These are phyloP conservation scores for Lontra canadensis DNA, from an alignment of 2,113 vertebrate species.

Conservation along the genomic window DNA sequence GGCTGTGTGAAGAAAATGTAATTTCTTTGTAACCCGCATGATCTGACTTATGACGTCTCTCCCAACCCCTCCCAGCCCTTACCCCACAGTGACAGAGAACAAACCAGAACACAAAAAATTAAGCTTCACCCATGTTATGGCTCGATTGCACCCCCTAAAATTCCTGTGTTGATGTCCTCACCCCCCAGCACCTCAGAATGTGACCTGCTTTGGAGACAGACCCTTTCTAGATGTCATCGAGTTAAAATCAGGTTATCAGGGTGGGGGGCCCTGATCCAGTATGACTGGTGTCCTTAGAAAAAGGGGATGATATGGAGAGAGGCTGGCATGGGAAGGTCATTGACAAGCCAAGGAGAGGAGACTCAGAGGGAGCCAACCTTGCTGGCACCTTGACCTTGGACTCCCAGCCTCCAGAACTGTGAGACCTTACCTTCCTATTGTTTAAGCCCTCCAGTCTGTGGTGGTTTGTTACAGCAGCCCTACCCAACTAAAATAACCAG, in stretches of 20 bases:
- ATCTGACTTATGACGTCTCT: not conserved
- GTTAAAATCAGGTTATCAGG: not conserved
- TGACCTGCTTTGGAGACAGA: not conserved
- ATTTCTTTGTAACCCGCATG: not conserved
- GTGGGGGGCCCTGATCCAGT: not conserved
- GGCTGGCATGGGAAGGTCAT: not conserved
- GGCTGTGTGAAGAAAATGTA: not conserved
- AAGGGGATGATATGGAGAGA: rapidly evolving
- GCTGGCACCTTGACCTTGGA: not conserved
- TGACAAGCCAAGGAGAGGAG: not conserved
- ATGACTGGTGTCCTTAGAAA: not conserved
- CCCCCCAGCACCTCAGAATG: not conserved
- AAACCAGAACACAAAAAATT: not conserved
- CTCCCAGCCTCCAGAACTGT: not conserved
- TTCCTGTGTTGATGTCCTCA: not conserved
- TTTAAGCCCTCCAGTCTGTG: not conserved
- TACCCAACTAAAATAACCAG: not conserved
- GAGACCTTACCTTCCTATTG: not conserved
- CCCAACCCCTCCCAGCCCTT: not conserved
- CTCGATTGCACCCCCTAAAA: not conserved
- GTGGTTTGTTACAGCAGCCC: not conserved
- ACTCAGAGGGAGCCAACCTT: rapidly evolving
- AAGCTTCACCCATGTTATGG: not conserved
- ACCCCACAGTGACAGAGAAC: not conserved
- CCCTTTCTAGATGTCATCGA: not conserved